These are phyloP conservation scores for Rhineura floridana DNA, from an alignment of 2,113 vertebrate species.

Conservation along the genomic window DNA sequence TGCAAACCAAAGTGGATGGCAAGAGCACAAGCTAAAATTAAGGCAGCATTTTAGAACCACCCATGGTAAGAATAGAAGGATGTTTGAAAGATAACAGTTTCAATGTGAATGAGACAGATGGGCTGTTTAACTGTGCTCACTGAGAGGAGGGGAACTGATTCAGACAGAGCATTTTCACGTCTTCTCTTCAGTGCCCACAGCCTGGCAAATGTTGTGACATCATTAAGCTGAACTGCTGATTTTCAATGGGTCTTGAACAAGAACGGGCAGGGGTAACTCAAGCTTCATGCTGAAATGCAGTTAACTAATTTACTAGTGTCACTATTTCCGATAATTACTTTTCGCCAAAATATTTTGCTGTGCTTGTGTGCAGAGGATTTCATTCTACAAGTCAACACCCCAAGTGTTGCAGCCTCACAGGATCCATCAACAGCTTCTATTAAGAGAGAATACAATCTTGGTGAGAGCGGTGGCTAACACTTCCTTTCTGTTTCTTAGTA, in stretches of 20 bases:
- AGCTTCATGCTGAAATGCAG: constrained; percentile 77
- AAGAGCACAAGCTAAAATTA: constrained; percentile 72
- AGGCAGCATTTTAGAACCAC: constrained; percentile 73
- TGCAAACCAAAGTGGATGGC: constrained; percentile 70
- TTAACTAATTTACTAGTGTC: constrained; percentile 81
- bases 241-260: constrained; percentile 78
- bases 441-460: constrained; percentile 79
- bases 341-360: constrained; percentile 90
- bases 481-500: constrained; percentile 78
- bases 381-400: constrained; percentile 83
- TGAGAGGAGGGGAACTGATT: constrained; percentile 70
- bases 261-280: constrained; percentile 79
- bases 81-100: constrained; percentile 78
- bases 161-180: constrained; percentile 71
- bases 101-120: constrained; percentile 80
- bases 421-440: constrained; percentile 83
- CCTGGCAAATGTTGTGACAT: constrained; percentile 83
- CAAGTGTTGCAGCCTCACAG: constrained; percentile 76
- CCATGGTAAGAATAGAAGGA: constrained; percentile 76
- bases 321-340: constrained; percentile 86
- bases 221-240: constrained; percentile 80
- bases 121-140: constrained; percentile 79
- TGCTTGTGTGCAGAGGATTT: constrained; percentile 82
- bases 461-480: constrained; percentile 77
- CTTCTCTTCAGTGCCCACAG: constrained; percentile 78